These are phyloP conservation scores for Pimpla rufipes DNA, from an alignment of 2,888 invertebrate species.

Conservation along the genomic window DNA sequence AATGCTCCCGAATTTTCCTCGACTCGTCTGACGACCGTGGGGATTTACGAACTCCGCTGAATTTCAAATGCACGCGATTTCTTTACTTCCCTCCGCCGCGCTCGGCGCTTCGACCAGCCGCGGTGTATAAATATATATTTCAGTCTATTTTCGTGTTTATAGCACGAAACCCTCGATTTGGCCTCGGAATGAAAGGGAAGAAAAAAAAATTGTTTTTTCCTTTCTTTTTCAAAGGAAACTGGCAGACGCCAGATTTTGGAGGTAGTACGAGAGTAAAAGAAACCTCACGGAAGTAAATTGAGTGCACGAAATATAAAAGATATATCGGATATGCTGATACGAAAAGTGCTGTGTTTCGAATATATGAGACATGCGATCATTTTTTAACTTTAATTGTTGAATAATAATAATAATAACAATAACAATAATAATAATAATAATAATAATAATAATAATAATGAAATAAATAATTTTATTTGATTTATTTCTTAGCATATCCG, in stretches of 20 bases:
- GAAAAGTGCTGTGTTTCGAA: no score
- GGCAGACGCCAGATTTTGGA: not conserved
- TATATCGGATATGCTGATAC: not conserved
- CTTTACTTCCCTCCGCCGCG: slow-evolving; percentile 17
- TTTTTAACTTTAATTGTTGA: no score
- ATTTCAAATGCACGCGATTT: slow-evolving; percentile 36
- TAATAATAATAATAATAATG: no score
- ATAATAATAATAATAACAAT: no score
- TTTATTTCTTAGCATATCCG: no score
- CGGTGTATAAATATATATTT: slow-evolving; percentile 35
- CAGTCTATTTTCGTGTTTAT: slow-evolving; percentile 50
- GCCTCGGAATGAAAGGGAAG: not conserved
- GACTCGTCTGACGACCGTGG: slow-evolving; percentile 18
- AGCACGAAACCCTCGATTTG: slow-evolving; percentile 24
- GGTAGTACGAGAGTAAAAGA: not conserved
- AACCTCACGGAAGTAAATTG: not conserved
- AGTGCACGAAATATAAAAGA: not conserved
- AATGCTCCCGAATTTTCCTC: slow-evolving; percentile 35
- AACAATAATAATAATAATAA: no score
- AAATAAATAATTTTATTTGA: no score
- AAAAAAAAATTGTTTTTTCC: slow-evolving; percentile 7
- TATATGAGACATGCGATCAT: no score
- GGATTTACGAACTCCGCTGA: slow-evolving; percentile 50
- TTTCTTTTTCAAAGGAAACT: slow-evolving; percentile 3
- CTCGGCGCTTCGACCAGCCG: not conserved